Evolutionary conservation across 2,797 vertebrate species (phyloP), one percentile per base, ranked within the genome.

Genomic region (Tympanoctomys barrerae): DNA sequence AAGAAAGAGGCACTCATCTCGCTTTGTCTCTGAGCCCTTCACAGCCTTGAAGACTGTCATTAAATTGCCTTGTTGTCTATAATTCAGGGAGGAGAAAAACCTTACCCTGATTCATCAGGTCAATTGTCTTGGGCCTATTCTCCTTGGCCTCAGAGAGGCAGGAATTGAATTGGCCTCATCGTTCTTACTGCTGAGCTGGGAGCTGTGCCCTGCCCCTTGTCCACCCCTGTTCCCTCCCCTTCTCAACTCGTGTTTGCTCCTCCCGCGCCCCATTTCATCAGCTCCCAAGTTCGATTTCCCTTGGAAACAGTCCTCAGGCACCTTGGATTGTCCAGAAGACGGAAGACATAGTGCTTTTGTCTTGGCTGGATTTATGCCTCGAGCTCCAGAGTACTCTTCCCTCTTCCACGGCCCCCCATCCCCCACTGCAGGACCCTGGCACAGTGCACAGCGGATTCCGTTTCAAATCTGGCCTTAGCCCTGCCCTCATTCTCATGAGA

Each of bases 61-160:
- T 93, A 92, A 73, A 68, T 82, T 59, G 85, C 62, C 85, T 89
- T 95, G 89, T 39, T 91, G 89, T 92, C 91, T 93, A 1, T 62
- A 61, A 94, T 71, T 93, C 90, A 80, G 68, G 46, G 81, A 64
- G 36, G 13, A 89, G 84, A 75, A 94, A 90, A 91, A 6, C 36
- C n/a, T 92, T 94, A 39, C 57, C 59, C 36, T 83, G 73, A 31
- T 49, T 54, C 64, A 64, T 73, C 83, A 54, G 71, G n/a, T 85
- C 84, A n/a, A 0, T 79, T 87, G 82, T 87, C 85, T 85, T 89
- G 42, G 9, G 62, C 61, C 68, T 73, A 1, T 75, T 95, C 42
- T 79, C 61, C 0, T 2, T 46, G 81, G 75, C 66, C 68, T 71
- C 78, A 5, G 36, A 66, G 82, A 36, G 18, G 52, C 18, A 12